A percentile compares a stretch with the other conserved stretches of the same genome.
These are phyloP conservation scores for Pantala flavescens DNA, from an alignment of 1,140 invertebrate species.

Conservation along the genomic window DNA sequence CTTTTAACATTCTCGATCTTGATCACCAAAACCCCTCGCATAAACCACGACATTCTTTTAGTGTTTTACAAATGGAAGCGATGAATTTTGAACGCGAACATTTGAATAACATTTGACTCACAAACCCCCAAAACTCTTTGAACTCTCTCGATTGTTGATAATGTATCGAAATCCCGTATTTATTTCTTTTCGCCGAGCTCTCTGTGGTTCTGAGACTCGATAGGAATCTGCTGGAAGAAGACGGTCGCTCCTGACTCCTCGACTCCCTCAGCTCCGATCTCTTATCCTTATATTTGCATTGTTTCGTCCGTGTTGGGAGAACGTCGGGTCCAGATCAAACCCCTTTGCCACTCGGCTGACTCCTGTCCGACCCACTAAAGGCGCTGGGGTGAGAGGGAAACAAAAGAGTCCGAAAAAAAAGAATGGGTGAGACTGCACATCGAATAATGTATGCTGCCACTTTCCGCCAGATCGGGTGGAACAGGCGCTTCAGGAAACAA, in stretches of 20 bases:
- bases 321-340: neutral
- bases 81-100: too few species aligned
- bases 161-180: too few species aligned
- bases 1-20: too few species aligned
- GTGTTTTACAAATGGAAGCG: too few species aligned
- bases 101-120: too few species aligned
- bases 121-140: too few species aligned
- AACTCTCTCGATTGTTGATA: too few species aligned
- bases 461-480: neutral
- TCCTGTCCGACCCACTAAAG: neutral
- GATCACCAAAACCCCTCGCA: too few species aligned
- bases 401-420: neutral
- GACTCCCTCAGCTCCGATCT: neutral
- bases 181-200: too few species aligned
- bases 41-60: too few species aligned
- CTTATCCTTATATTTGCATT: neutral
- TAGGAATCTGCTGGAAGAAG: too few species aligned
- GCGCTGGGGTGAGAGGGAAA: neutral
- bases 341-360: slow-evolving; percentile 1
- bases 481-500: neutral
- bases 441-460: neutral
- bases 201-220: too few species aligned
- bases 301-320: neutral
- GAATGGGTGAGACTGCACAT: neutral
- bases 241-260: neutral